Base-by-base conservation (phyloP, 2,113 vertebrate species). In the Tragelaphus strepsiceros region DNA sequence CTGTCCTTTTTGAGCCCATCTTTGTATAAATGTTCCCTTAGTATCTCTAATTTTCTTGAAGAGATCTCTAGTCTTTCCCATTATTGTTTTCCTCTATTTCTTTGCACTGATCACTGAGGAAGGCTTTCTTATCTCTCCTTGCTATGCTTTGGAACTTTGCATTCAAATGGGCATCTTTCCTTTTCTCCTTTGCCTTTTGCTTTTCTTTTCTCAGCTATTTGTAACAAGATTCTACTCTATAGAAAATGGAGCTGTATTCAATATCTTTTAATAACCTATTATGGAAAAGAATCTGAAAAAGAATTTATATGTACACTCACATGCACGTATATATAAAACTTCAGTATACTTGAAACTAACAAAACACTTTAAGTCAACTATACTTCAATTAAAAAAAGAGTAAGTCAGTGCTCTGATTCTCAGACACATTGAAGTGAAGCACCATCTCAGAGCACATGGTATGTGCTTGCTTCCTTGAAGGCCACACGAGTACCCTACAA, bases 261-360 rank as follows among this genome's bases (percentile, higher is more conserved):
- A n/a, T 82, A 82, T 22, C 5, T 54, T 54, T 32, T 82, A 82
- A 54, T 82, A 82, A n/a, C 6, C 30, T 82, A 53, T 32, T n/a
- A 53, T n/a, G 30, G 80, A n/a, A 54, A 82, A 82, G 30, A 82
- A 54, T n/a, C 11, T 82, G 80, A 54, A 82, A 22, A 82, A 43
- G 21, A 43, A 77, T 77, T 43, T 77, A 43, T 77, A 43, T 26
- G 35, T 43, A 77, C 6, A 77, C 35, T 43, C 71, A 77, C 39
- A 77, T 0, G 1, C 22, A 77, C 1, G 1, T n/a, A 4, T n/a
- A n/a, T 54, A n/a, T 54, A 54, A n/a, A 82, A n/a, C 49, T 54
- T 53, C 6, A n/a, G 32, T 82, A 82, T 12, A 24, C 19, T 53
- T 54, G 80, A 82, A 54, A n/a, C 51, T 24, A 54, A 54, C 3